Base-by-base conservation (phyloP, 2,113 vertebrate genomes). In the Tragelaphus buxtoni region DNA sequence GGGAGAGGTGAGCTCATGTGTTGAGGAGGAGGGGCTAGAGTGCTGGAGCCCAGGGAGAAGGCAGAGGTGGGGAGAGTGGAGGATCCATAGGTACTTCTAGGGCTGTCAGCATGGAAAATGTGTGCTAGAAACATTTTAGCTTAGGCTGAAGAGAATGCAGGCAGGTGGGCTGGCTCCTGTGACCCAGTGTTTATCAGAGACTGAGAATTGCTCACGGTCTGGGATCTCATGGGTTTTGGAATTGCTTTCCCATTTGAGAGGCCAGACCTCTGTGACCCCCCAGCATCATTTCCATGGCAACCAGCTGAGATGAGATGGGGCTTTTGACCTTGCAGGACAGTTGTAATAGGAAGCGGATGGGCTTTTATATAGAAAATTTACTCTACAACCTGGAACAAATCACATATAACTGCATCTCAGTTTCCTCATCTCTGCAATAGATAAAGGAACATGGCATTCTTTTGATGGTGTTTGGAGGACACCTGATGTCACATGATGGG, bases 321-420 rank as follows among this genome's bases (percentile, higher is more conserved):
- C 24, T 76, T 80, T 45, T 58, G 86, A 88, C 92, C 86, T 88
- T 3, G 1, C 18, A 69, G 77, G 82, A 84, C 76, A 55, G 0
- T 81, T 17, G 39, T n/a, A 81, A 45, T 30, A 35, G 47, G 92
- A 88, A 91, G 39, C 26, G 3, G 45, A 28, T 90, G 95, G 87
- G 65, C 81, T 94, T 90, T 84, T 30, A 60, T 60, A 55, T 28
- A 60, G 90, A 72, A 90, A 94, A 80, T 94, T 72, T 72, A 53
- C 77, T 76, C 63, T 76, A 4, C 1, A 0, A 45, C 77, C 77
- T 84, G n/a, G 42, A 65, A 32, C 76, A 88, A n/a, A 39, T 53
- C 55, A 60, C 24, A 24, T 28, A 16, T 49, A 60, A 30, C 39
- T 5, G 55, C 56, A 74, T 42, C 84, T 83, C 45, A 22, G 63